Evolutionary conservation across 2,888 invertebrate species (phyloP).

Genomic region (Amblyjoppa proteus): DNA sequence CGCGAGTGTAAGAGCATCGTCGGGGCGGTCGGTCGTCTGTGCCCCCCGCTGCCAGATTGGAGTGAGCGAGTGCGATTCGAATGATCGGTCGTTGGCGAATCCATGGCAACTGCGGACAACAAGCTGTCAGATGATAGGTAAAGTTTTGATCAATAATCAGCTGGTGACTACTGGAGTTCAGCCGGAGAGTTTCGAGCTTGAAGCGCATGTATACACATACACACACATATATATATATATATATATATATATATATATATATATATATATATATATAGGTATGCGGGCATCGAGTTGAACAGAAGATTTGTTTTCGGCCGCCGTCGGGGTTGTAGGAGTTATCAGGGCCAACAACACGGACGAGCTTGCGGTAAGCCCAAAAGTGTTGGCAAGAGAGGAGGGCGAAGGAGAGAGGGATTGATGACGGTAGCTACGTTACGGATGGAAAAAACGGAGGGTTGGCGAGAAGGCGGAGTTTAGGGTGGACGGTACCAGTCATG

Average conservation of each 20-base stretch:
- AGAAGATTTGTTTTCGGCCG: conserved; percentile 7
- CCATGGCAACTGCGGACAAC: conserved; percentile 85
- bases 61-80: conserved; percentile 75
- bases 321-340: neutral
- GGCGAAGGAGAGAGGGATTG: conserved; percentile 11
- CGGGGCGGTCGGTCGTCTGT: conserved; percentile 27
- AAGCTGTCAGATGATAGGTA: conserved; percentile 85
- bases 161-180: conserved; percentile 79
- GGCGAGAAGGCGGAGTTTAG: conserved; percentile 47
- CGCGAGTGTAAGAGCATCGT: conserved; percentile 42
- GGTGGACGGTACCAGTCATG: conserved; percentile 58
- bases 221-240: neutral
- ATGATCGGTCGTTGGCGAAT: conserved; percentile 80
- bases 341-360: conserved; percentile 57
- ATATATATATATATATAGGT: neutral
- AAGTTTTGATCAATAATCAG: conserved; percentile 85
- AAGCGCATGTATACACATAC: conserved; percentile 1
- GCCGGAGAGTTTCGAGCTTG: conserved; percentile 35
- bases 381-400: conserved; percentile 65
- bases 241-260: neutral
- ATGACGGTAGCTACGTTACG: conserved; percentile 31
- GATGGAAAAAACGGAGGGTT: conserved; percentile 64
- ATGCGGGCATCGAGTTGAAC: neutral
- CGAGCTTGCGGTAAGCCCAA: conserved; percentile 57
- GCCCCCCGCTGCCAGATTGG: neutral